Conservation (phyloP, 2,797 vertebrate genomes). For the Periparus ater region DNA sequence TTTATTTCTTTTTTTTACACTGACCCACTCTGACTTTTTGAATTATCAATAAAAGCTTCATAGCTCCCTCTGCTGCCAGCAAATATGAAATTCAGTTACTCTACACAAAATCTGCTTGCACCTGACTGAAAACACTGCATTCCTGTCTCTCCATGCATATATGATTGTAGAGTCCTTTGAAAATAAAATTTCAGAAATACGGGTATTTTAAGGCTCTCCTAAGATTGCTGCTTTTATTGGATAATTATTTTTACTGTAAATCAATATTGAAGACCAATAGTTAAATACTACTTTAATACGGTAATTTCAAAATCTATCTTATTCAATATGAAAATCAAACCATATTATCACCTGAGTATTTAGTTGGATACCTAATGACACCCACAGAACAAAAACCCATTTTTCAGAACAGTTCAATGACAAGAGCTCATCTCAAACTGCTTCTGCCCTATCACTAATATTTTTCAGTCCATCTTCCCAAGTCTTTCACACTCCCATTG, state of each 20-base stretch:
- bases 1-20: background rate
- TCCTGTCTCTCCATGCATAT: background rate
- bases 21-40: accelerated
- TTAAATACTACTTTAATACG: background rate
- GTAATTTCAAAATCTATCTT: background rate
- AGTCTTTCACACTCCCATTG: background rate
- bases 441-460: background rate
- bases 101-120: background rate
- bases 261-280: background rate
- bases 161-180: background rate
- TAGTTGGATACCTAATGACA: background rate
- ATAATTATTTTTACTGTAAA: background rate
- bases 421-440: background rate
- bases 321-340: background rate
- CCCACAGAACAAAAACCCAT: accelerated
- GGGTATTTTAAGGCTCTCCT: background rate
- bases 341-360: background rate
- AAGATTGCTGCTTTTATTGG: background rate
- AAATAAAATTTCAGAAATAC: background rate
- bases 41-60: background rate
- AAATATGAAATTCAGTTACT: background rate
- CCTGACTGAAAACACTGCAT: background rate
- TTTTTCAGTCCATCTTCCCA: background rate
- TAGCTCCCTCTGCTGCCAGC: conserved; percentile 57
- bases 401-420: background rate